These are phyloP conservation scores for Lysandra bellargus DNA, from an alignment of 2,888 invertebrate genomes.

Conservation along the genomic window DNA sequence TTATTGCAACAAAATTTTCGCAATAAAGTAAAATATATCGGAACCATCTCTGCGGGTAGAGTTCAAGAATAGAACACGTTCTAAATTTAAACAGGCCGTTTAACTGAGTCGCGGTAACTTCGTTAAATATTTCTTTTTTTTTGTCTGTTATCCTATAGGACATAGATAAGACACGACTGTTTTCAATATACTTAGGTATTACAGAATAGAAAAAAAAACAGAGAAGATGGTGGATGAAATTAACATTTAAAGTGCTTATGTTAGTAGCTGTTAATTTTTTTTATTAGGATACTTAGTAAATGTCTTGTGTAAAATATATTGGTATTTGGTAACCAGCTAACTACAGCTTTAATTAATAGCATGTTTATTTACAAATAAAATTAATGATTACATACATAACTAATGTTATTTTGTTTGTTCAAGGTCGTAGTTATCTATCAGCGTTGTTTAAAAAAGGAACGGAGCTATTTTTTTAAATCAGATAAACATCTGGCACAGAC, in stretches of 20 bases:
- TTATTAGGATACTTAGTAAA: neutral
- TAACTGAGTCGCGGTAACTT: conserved; percentile 68
- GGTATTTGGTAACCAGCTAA: neutral
- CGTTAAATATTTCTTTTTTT: conserved; percentile 59
- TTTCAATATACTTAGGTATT: neutral
- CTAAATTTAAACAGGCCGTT: conserved; percentile 75
- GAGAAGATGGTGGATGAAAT: no score
- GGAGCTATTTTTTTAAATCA: conserved; percentile 47
- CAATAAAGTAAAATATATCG: conserved; percentile 61
- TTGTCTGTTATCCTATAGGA: conserved; percentile 56
- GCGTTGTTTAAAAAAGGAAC: conserved; percentile 45
- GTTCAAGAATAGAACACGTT: conserved; percentile 75
- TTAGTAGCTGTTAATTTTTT: neutral
- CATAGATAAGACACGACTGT: neutral
- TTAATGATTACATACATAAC: conserved; percentile 47
- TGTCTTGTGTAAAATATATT: neutral
- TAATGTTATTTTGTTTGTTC: conserved; percentile 70
- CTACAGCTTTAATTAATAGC: neutral
- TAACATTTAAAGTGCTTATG: no score
- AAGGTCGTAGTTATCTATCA: conserved; percentile 64
- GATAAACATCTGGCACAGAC: conserved; percentile 59
- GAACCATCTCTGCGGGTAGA: conserved; percentile 72
- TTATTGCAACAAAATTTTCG: conserved; percentile 34
- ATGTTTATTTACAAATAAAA: neutral
- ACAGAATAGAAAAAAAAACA: neutral